Base-by-base conservation (phyloP, 2,113 vertebrate genomes). In the Sitta europaea region DNA sequence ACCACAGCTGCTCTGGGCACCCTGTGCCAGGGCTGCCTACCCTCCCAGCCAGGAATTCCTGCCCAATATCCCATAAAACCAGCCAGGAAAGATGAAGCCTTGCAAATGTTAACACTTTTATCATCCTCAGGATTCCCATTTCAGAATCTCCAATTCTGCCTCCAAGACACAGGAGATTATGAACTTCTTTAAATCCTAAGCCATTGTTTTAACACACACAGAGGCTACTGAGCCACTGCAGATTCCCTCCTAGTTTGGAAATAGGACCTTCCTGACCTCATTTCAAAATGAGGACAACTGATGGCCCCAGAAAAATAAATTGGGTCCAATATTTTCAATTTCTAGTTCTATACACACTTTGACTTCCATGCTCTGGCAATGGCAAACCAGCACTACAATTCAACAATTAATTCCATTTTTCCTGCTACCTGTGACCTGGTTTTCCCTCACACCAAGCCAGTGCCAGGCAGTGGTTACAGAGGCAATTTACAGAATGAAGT, bases 211-310 rank as follows among this genome's bases (percentile, higher is more conserved):
- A 80, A 59, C 43, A 77, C 36, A 81, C 2, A n/a, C 35, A 59
- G 62, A 70, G 21, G 57, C 12, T 40, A 22, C 43, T 0, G 4
- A 82, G 50, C 33, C 70, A 47, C 66, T 15, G 20, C 31, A 85
- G 90, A 58, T 19, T 33, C 40, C 48, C 57, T 77, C 58, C 42
- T 17, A 83, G 68, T n/a, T 85, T 94, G 79, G 83, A 95, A 95
- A 76, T 40, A 90, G 90, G 87, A 77, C 78, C 71, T 70, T 86
- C 87, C 93, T 40, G 92, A 93, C 92, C 96, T 95, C 78, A 2
- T 96, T 97, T 93, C 21, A 74, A 73, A 96, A 92, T 1, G 86
- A 94, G 94, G 94, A 86, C 95, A 95, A 88, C 57, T 8, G 55
- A 22, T 14, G 8, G 78, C 45, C 54, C 40, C 80, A 62, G 45